Percentiles rank a stretch among this genome's conserved stretches.
Conservation (phyloP, 2,113 vertebrate genomes). For the Equus przewalskii region DNA sequence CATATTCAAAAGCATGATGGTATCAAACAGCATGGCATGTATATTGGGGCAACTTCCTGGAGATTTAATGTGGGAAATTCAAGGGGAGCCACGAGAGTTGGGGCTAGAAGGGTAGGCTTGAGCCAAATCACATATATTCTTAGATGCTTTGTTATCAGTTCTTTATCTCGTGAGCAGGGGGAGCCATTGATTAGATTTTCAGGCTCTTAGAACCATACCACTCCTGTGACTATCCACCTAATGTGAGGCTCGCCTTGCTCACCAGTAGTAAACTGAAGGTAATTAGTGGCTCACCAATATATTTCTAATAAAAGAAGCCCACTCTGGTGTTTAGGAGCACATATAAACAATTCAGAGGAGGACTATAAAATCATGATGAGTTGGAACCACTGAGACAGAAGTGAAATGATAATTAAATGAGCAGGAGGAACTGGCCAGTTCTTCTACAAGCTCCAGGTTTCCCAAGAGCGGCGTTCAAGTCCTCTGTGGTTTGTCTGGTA, state of each 20-base stretch:
- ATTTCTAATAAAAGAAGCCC: constrained; percentile 48
- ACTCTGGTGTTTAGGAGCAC: constrained; percentile 1
- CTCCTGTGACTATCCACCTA: neutral
- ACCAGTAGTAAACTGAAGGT: neutral
- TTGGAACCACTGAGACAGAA: constrained; percentile 25
- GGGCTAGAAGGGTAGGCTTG: neutral
- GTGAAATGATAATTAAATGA: constrained; percentile 66
- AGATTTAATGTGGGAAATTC: neutral
- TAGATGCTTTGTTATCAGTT: neutral
- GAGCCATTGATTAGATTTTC: neutral
- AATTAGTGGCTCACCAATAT: constrained; percentile 39
- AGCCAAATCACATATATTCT: neutral
- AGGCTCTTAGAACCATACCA: neutral
- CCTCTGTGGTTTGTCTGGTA: constrained; percentile 27
- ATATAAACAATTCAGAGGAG: constrained; percentile 63
- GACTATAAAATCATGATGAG: constrained; percentile 69
- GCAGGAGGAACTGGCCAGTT: neutral
- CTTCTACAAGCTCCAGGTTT: neutral
- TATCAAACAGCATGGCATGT: neutral
- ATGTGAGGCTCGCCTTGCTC: neutral
- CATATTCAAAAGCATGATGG: neutral
- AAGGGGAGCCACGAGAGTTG: neutral
- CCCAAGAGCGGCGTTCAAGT: neutral
- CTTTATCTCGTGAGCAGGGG: neutral
- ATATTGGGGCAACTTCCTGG: neutral